Percentiles rank a stretch among this genome's conserved stretches.
phyloP scores from a whole-genome alignment of 1,140 invertebrate genomes.

The Chlorops oryzae region DNA sequence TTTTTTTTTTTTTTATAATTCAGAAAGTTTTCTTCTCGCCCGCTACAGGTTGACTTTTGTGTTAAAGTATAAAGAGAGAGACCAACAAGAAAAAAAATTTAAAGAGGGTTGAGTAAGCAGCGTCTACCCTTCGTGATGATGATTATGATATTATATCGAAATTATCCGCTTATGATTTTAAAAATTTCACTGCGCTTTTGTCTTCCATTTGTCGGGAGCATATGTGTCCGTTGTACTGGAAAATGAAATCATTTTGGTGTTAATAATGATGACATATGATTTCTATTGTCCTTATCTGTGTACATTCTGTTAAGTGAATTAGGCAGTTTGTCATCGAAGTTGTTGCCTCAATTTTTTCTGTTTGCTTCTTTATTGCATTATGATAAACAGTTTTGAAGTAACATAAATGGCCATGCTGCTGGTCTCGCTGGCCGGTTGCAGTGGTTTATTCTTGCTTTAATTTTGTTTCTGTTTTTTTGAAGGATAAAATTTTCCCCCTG shows the following conservation, averaged over 20 bases:
- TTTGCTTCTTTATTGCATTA: neutral
- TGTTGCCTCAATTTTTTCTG: too few species aligned
- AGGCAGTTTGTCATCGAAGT: slow-evolving; percentile 38
- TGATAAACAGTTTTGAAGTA: too few species aligned
- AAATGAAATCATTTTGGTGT: slow-evolving; percentile 47
- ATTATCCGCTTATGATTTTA: slow-evolving; percentile 37
- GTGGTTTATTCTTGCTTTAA: too few species aligned
- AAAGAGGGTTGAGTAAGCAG: neutral
- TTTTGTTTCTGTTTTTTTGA: too few species aligned
- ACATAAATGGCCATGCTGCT: too few species aligned
- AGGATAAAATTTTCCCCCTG: too few species aligned
- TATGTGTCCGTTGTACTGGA: slow-evolving; percentile 35
- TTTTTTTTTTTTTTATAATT: too few species aligned
- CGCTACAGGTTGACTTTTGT: slow-evolving; percentile 38
- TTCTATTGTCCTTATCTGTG: slow-evolving; percentile 44
- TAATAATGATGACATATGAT: slow-evolving; percentile 49
- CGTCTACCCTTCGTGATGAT: slow-evolving; percentile 30
- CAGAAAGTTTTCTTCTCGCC: too few species aligned
- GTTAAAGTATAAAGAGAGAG: too few species aligned
- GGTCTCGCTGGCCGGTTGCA: too few species aligned
- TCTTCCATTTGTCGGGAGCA: slow-evolving; percentile 27
- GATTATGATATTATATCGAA: slow-evolving; percentile 48
- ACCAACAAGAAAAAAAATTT: too few species aligned
- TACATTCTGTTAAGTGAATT: slow-evolving; percentile 39
- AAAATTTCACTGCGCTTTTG: slow-evolving; percentile 18